Evolutionary conservation across 64 coral and sea anemone species (phyloP).

Genomic region (Porites australiensis): DNA sequence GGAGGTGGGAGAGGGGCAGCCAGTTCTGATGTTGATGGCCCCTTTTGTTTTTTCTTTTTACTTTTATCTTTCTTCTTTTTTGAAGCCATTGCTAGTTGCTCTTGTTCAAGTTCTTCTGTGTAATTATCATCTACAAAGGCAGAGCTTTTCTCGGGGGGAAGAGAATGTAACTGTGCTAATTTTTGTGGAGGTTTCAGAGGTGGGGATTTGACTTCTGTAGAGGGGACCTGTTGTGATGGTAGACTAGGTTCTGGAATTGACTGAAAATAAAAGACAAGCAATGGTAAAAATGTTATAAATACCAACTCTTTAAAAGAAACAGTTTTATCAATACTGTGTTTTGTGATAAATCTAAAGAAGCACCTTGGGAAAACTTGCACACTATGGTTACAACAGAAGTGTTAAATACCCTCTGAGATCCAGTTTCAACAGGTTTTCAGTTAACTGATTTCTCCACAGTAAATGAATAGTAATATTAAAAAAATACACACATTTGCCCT

Average conservation of each 20-base stretch:
- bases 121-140: background rate
- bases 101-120: background rate
- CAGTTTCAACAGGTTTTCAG: no score
- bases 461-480: no score
- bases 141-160: background rate
- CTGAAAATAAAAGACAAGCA: background rate
- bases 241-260: background rate
- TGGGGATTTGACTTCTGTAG: background rate
- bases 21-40: background rate
- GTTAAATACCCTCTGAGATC: no score
- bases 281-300: background rate
- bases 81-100: background rate
- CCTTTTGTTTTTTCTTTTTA: constrained; percentile 90
- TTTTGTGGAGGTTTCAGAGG: background rate
- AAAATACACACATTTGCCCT: background rate
- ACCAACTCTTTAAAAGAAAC: background rate
- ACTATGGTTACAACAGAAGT: no score
- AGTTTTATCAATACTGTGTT: no score
- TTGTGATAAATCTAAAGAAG: no score
- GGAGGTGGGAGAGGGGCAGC: constrained; percentile 30
- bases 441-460: no score
- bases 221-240: background rate
- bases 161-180: background rate
- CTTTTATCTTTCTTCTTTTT: constrained; percentile 75
- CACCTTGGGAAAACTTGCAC: no score